Percentiles rank a stretch among this genome's conserved stretches.
phyloP scores from a whole-genome alignment of 2,113 vertebrate genomes.

The Caretta caretta region DNA sequence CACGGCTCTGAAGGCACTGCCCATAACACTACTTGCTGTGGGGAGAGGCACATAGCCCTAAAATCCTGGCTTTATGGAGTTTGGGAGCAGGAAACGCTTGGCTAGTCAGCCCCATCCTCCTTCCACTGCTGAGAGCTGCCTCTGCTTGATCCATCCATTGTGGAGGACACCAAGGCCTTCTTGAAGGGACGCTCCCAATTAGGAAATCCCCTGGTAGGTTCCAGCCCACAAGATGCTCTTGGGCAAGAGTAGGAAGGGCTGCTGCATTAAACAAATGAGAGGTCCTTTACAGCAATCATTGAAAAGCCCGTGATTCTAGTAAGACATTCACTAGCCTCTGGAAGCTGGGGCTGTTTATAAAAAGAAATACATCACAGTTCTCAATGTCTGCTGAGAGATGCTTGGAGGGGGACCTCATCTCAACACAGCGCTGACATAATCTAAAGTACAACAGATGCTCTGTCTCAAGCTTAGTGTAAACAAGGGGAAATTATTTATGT shows the following conservation, averaged over 20 bases:
- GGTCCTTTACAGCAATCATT: neutral
- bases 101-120: neutral
- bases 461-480: neutral
- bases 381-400: neutral
- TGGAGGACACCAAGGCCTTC: neutral
- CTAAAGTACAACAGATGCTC: neutral
- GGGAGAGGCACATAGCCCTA: neutral
- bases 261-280: fast-evolving
- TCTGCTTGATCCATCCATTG: neutral
- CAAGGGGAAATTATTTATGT: neutral
- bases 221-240: neutral
- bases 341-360: neutral
- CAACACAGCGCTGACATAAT: neutral
- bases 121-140: neutral
- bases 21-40: neutral
- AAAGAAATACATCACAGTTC: neutral
- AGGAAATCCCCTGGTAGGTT: neutral
- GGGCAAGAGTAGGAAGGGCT: neutral
- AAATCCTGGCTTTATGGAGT: neutral
- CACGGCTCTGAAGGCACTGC: too few species aligned
- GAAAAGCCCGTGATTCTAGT: neutral
- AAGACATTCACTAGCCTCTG: neutral
- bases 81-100: neutral
- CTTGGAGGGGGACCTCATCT: neutral
- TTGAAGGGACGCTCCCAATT: neutral